phyloP scores from a whole-genome alignment of 2,113 vertebrate species.

The Nycticryphes semicollaris region DNA sequence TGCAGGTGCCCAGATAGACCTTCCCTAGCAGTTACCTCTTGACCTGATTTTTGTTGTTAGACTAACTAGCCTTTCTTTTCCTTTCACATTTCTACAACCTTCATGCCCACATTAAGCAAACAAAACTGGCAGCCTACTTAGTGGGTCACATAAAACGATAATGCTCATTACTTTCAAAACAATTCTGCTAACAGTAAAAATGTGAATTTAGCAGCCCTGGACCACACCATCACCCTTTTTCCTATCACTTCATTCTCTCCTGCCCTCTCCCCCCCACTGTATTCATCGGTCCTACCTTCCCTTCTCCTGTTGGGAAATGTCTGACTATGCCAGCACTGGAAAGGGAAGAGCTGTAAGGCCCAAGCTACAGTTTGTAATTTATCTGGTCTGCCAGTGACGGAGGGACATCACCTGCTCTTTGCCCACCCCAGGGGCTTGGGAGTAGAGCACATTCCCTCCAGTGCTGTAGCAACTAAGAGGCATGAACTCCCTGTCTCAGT shows the following conservation, averaged over 20 bases:
- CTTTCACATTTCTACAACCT: not conserved
- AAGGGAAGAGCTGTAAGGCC: not conserved
- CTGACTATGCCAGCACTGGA: not conserved
- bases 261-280: not conserved
- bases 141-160: not conserved
- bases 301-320: not conserved
- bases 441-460: not conserved
- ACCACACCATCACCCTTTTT: not conserved
- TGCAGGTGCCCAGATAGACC: not conserved
- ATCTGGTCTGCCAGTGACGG: not conserved
- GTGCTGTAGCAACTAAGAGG: not conserved
- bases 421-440: not conserved
- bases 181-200: not conserved
- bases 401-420: accelerated
- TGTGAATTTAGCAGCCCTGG: not conserved
- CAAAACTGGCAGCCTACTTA: not conserved
- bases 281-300: not conserved
- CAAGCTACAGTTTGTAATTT: not conserved
- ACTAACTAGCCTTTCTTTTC: not conserved
- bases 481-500: not conserved
- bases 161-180: not conserved
- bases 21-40: not conserved
- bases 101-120: not conserved
- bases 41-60: not conserved
- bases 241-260: not conserved